Conservation (phyloP, 1,140 invertebrate species). For the Nautilus pompilius region DNA sequence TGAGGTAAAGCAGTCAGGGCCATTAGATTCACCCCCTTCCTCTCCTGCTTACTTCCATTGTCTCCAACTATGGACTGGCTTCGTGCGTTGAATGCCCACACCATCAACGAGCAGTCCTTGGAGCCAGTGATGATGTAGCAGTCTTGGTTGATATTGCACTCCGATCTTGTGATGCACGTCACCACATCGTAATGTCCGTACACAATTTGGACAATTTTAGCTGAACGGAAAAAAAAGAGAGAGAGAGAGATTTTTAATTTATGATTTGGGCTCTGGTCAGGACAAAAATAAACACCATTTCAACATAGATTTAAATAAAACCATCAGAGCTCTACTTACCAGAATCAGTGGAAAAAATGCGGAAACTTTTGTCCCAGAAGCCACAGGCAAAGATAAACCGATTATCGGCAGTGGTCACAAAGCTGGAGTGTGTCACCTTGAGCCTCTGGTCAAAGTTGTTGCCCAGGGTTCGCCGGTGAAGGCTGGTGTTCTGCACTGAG, state of each 20-base stretch:
- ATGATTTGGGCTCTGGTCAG: too few relatives aligned
- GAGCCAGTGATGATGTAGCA: slow-evolving; percentile 98
- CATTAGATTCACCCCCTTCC: too few relatives aligned
- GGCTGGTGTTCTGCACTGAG: slow-evolving; percentile 56
- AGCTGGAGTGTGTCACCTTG: slow-evolving; percentile 87
- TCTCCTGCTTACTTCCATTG: slow-evolving; percentile 53
- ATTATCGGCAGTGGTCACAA: slow-evolving; percentile 96
- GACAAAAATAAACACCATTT: too few relatives aligned
- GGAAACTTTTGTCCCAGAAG: slow-evolving; percentile 99
- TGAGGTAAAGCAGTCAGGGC: too few relatives aligned
- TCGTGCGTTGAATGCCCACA: slow-evolving; percentile 98
- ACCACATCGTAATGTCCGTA: slow-evolving; percentile 99
- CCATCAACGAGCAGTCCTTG: slow-evolving; percentile 93
- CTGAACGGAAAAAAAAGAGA: slow-evolving; percentile 59
- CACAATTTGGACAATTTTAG: slow-evolving; percentile 96
- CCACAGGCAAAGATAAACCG: slow-evolving; percentile 96
- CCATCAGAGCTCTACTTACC: slow-evolving; percentile 62
- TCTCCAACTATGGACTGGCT: slow-evolving; percentile 96
- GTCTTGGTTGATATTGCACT: slow-evolving; percentile 97
- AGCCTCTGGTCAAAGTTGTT: slow-evolving; percentile 88
- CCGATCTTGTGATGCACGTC: slow-evolving; percentile 83
- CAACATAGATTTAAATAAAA: neutral
- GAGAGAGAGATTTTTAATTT: neutral
- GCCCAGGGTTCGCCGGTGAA: slow-evolving; percentile 79
- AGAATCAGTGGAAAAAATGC: slow-evolving; percentile 95